Evolutionary conservation across 2,113 vertebrate species (phyloP).

Genomic region (Zosterops borbonicus): DNA sequence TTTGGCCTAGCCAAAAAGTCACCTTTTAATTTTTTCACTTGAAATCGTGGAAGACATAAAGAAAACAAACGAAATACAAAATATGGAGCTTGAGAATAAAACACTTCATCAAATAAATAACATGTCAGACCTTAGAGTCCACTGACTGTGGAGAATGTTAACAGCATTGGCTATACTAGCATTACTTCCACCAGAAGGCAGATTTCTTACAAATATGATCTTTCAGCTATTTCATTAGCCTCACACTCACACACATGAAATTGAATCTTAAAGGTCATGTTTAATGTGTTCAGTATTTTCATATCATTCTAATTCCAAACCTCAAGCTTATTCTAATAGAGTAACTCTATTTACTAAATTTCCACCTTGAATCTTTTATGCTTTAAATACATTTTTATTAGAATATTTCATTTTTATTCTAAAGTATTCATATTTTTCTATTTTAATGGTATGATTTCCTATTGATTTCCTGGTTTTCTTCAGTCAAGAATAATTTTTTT

Average conservation of each 20-base stretch:
- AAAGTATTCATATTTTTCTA: background rate
- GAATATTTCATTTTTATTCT: background rate
- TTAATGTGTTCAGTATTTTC: conserved; percentile 57
- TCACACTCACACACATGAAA: background rate
- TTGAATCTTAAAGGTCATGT: conserved; percentile 61
- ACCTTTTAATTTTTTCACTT: conserved; percentile 12
- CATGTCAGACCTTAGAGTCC: conserved; percentile 34
- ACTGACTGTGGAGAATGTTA: conserved; percentile 48
- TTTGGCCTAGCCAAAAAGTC: background rate
- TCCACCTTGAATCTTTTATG: background rate
- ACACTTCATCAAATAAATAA: conserved; percentile 71
- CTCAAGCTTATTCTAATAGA: background rate
- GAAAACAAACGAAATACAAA: conserved; percentile 30
- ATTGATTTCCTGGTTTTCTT: background rate
- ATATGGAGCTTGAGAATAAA: conserved; percentile 41
- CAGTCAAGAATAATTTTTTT: background rate
- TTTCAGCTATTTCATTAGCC: conserved; percentile 64
- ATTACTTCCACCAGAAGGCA: conserved; percentile 27
- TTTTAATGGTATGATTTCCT: background rate
- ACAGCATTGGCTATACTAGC: background rate
- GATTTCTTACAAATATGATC: conserved; percentile 61
- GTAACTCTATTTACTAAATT: background rate
- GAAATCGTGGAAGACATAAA: background rate
- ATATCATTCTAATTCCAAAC: conserved; percentile 15
- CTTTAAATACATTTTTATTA: background rate